phyloP scores from a whole-genome alignment of 2,888 invertebrate species.

The Azorinus chamasolen region DNA sequence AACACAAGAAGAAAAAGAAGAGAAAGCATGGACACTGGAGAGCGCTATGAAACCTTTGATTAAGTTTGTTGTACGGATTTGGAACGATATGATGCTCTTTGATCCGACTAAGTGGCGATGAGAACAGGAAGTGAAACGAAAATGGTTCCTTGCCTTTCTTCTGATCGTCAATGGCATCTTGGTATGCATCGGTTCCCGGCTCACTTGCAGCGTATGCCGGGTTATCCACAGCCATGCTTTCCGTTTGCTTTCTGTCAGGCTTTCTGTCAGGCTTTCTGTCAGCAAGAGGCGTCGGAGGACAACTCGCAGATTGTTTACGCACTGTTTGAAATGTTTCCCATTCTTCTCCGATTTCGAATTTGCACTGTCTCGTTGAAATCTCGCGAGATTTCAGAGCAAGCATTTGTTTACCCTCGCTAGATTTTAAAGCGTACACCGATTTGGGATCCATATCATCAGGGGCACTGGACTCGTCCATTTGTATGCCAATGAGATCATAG shows the following conservation, averaged over 20 bases:
- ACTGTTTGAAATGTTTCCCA: conserved; percentile 68
- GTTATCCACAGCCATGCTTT: conserved; percentile 25
- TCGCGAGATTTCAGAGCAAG: conserved; percentile 44
- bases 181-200: conserved; percentile 36
- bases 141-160: conserved; percentile 45
- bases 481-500: too few species aligned
- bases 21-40: conserved; percentile 75
- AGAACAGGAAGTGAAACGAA: conserved; percentile 54
- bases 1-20: conserved; percentile 77
- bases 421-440: too few species aligned
- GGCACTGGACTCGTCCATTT: too few species aligned
- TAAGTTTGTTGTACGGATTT: conserved; percentile 73
- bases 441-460: too few species aligned
- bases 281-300: conserved; percentile 62
- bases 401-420: conserved; percentile 16
- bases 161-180: conserved; percentile 20
- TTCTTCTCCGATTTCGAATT: conserved; percentile 72
- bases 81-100: conserved; percentile 63
- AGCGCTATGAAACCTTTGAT: conserved; percentile 70
- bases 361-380: conserved; percentile 54
- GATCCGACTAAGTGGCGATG: conserved; percentile 13
- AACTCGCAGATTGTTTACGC: conserved; percentile 47
- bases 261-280: conserved; percentile 20
- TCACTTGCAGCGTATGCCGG: conserved; percentile 48
- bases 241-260: conserved; percentile 21